A percentile compares a stretch with the other conserved stretches of the same genome.
Conservation (phyloP, 2,113 vertebrate species). For the Eulacestoma nigropectus region DNA sequence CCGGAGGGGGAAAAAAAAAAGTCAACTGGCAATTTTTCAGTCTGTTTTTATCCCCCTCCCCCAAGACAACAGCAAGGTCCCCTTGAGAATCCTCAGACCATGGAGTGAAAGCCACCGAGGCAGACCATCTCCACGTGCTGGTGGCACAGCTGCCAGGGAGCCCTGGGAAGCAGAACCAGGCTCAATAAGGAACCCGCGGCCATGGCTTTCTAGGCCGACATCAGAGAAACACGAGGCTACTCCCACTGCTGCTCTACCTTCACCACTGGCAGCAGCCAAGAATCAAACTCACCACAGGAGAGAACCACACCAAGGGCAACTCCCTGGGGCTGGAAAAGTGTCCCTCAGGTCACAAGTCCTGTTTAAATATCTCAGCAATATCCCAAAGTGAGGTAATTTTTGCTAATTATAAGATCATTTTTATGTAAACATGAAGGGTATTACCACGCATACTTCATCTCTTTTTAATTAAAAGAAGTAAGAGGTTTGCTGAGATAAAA, state of each 20-base stretch:
- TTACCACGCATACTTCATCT: neutral
- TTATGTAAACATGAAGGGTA: neutral
- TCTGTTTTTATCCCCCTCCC: neutral
- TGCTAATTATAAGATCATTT: conserved; percentile 14
- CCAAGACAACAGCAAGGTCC: neutral
- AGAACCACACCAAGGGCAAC: neutral
- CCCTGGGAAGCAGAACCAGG: neutral
- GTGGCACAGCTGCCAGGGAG: neutral
- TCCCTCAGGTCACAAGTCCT: neutral
- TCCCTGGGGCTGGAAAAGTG: neutral
- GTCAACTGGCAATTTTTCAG: neutral
- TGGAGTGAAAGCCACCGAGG: neutral
- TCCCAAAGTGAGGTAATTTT: neutral
- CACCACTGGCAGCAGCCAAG: neutral
- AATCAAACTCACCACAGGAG: neutral
- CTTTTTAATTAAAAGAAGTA: conserved; percentile 8
- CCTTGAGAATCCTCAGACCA: neutral
- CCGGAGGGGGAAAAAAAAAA: neutral
- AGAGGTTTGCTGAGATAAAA: neutral
- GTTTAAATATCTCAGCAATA: neutral
- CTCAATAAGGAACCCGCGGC: fast-evolving
- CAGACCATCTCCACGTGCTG: fast-evolving
- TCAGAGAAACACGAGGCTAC: neutral
- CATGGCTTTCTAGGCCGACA: neutral
- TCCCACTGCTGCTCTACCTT: neutral